Percentiles rank a stretch among this genome's conserved stretches.
Conservation (phyloP, 37 sponge, comb jelly and placozoan species). For the Eunapius fragilis region DNA sequence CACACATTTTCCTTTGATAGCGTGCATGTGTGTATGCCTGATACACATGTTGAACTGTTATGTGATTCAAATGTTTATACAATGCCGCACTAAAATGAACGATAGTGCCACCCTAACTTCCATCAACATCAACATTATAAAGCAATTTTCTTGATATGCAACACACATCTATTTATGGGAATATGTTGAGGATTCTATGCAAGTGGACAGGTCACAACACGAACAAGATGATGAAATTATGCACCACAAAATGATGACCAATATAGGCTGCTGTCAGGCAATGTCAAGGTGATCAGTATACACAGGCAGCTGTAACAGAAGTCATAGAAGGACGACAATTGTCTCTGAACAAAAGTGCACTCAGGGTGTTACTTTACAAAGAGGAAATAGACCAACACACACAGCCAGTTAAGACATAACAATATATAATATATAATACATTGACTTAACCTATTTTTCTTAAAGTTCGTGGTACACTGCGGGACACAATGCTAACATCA, state of each 20-base stretch:
- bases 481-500: neutral
- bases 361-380: neutral
- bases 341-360: neutral
- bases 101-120: no score
- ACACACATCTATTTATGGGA: no score
- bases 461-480: neutral
- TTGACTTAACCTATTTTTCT: neutral
- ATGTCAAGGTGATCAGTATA: neutral
- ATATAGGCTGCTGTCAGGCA: neutral
- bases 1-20: no score
- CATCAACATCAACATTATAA: no score
- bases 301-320: neutral
- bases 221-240: neutral
- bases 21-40: no score
- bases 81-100: no score
- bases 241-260: neutral
- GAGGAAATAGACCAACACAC: neutral
- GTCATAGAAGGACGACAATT: neutral
- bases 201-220: neutral
- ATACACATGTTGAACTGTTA: no score
- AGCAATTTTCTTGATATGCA: no score
- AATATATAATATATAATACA: neutral
- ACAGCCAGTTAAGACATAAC: neutral
- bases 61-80: no score
- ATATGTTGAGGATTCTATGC: neutral